Conservation (phyloP, 2,113 vertebrate species). For the Glaucidium brasilianum region DNA sequence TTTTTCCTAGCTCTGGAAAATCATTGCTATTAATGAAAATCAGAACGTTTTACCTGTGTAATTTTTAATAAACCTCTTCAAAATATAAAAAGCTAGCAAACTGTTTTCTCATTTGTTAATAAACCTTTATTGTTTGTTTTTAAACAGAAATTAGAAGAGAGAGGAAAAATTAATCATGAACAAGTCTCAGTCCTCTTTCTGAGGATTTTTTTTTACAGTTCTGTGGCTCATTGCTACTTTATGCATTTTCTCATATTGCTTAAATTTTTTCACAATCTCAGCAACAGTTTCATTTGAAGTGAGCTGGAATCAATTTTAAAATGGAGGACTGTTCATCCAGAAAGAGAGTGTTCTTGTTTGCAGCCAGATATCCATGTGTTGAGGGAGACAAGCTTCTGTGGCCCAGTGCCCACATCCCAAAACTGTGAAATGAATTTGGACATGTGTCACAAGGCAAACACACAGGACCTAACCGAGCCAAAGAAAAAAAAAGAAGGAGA, state of each 20-base stretch:
- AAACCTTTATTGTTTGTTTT: not conserved
- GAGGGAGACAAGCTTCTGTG: not conserved
- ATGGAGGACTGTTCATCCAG: not conserved
- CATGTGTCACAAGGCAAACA: not conserved
- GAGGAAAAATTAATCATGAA: not conserved
- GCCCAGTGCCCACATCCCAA: not conserved
- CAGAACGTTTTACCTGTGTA: not conserved
- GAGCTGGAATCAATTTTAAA: not conserved
- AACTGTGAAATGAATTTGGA: not conserved
- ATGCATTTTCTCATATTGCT: not conserved
- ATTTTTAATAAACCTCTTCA: not conserved
- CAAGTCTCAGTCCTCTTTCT: not conserved
- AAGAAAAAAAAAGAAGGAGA: not conserved
- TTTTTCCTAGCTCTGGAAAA: not conserved
- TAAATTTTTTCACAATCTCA: not conserved
- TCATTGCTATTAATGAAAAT: not conserved
- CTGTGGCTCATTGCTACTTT: not conserved
- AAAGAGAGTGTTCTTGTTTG: not conserved
- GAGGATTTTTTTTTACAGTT: not conserved
- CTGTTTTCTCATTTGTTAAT: not conserved
- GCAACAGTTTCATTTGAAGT: not conserved
- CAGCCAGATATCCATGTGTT: not conserved
- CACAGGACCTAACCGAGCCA: fast-evolving
- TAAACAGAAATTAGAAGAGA: not conserved
- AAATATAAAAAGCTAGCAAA: not conserved